Conservation (phyloP, 2,888 invertebrate species). For the Anthophora plumipes region DNA sequence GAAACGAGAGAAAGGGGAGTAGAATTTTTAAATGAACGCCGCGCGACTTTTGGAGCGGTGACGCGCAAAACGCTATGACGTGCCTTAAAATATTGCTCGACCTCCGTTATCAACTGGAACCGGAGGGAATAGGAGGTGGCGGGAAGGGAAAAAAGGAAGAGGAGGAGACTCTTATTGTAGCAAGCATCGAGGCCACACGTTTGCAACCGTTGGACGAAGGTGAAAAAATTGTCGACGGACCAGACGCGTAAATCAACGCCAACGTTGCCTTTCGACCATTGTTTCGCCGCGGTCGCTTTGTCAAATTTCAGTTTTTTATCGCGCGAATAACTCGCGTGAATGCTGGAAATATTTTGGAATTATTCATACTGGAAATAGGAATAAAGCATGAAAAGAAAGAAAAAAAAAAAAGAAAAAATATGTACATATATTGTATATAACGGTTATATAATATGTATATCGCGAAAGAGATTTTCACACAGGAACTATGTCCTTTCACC, state of each 20-base stretch:
- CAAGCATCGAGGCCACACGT: background rate
- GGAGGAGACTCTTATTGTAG: constrained; percentile 15
- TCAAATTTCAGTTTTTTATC: constrained; percentile 27
- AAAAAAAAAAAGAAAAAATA: background rate
- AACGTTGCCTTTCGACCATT: constrained; percentile 20
- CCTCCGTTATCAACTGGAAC: constrained; percentile 1
- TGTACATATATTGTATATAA: too few relatives aligned
- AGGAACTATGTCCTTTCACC: background rate
- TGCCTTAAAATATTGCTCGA: constrained; percentile 41
- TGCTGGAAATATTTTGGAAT: constrained; percentile 2
- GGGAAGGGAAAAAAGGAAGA: background rate
- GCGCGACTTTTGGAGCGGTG: constrained; percentile 14
- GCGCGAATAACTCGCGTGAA: background rate
- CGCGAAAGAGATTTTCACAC: background rate
- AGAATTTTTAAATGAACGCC: constrained; percentile 40
- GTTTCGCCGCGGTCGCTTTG: constrained; percentile 23
- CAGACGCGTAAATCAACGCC: constrained; percentile 33
- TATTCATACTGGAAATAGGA: background rate
- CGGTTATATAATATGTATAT: background rate
- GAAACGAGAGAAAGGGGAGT: constrained; percentile 6
- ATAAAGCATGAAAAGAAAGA: background rate
- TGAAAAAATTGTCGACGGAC: constrained; percentile 23
- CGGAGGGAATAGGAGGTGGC: background rate
- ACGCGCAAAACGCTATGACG: constrained; percentile 41
- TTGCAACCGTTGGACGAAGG: background rate